These are phyloP conservation scores for Muscicapa comitata DNA, from an alignment of 2,797 vertebrate genomes.

Conservation along the genomic window DNA sequence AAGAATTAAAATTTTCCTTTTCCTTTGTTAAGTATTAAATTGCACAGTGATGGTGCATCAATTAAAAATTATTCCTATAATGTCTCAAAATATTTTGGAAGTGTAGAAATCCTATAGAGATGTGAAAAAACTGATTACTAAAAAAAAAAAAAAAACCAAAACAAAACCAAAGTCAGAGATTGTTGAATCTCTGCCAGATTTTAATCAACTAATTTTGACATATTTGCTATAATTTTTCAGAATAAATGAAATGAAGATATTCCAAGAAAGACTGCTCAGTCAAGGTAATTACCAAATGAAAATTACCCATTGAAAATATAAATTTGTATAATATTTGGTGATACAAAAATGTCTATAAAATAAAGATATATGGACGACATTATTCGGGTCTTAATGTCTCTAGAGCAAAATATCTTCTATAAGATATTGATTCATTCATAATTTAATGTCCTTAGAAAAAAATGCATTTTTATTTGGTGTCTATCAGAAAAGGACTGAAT, in stretches of 20 bases:
- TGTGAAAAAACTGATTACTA: neutral
- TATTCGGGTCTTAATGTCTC: neutral
- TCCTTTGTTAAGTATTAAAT: neutral
- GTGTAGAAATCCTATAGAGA: neutral
- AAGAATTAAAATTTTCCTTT: neutral
- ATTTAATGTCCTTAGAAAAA: neutral
- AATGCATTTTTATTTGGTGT: neutral
- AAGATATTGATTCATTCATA: neutral
- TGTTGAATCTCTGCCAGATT: neutral
- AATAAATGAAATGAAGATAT: accelerated
- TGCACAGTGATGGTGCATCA: neutral
- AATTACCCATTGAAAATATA: neutral
- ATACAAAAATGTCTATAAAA: neutral
- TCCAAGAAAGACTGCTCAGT: neutral
- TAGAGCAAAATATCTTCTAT: neutral
- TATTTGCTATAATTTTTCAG: neutral
- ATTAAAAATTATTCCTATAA: neutral
- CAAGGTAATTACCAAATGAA: neutral
- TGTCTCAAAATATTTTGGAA: neutral
- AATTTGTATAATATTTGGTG: neutral
- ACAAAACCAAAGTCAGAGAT: neutral
- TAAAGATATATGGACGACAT: neutral
- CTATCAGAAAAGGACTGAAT: neutral
- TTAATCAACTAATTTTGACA: neutral
- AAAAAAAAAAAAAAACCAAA: neutral